Conservation (phyloP, 1,140 invertebrate genomes). For the Antheraea pernyi region DNA sequence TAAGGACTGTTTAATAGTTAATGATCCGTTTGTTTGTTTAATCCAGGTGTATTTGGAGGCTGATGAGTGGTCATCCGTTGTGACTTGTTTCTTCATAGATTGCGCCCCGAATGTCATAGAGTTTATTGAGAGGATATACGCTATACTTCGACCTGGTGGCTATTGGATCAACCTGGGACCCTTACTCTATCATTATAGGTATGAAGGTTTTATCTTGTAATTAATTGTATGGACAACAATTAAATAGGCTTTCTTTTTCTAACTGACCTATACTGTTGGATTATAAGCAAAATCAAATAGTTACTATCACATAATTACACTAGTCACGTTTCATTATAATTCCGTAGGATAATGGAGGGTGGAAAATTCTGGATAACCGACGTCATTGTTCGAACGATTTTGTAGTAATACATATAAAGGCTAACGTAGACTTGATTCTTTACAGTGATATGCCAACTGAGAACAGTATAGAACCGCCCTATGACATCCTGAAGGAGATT, state of each 20-base stretch:
- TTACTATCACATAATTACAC: no score
- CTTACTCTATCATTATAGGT: constrained; percentile 93
- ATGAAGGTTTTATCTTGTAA: background rate
- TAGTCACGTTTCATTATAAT: no score
- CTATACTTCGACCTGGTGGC: constrained; percentile 93
- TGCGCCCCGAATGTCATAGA: constrained; percentile 97
- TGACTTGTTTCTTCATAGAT: constrained; percentile 99
- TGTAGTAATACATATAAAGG: no score
- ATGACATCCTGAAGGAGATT: constrained; percentile 90
- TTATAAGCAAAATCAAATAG: no score
- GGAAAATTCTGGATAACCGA: no score
- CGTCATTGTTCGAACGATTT: no score
- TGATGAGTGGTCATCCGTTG: constrained; percentile 94
- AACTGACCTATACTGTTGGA: no score
- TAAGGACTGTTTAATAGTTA: background rate
- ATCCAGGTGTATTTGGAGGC: constrained; percentile 85
- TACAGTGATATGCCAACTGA: constrained; percentile 91
- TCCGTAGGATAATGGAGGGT: no score
- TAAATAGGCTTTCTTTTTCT: no score
- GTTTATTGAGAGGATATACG: constrained; percentile 96
- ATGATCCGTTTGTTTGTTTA: background rate
- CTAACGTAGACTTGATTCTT: constrained; percentile 17
- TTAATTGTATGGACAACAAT: no score
- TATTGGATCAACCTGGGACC: constrained; percentile 96
- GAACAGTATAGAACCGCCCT: constrained; percentile 96